Evolutionary conservation across 2,888 invertebrate genomes (phyloP).

Genomic region (Chaetogeoica ovagalla): DNA sequence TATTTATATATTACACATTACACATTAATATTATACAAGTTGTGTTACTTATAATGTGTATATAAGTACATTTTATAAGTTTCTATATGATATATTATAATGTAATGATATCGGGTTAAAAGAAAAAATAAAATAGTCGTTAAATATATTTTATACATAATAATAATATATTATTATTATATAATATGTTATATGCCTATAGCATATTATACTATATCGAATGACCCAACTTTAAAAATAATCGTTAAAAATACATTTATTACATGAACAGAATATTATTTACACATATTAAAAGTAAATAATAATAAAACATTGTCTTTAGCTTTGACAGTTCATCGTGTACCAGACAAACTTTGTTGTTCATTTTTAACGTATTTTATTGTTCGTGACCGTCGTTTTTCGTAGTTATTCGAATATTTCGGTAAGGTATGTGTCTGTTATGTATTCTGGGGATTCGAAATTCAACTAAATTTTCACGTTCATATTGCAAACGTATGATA

Average conservation of each 20-base stretch:
- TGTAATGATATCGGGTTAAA: background rate
- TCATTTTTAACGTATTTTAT: background rate
- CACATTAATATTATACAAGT: background rate
- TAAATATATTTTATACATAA: background rate
- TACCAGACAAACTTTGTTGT: background rate
- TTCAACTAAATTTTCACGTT: no score
- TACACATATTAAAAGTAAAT: background rate
- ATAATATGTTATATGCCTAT: no score
- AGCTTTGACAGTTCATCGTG: background rate
- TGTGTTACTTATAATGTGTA: no score
- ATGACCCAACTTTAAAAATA: slow-evolving; percentile 8
- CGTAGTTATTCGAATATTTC: no score
- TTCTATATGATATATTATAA: slow-evolving; percentile 10
- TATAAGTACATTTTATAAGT: background rate
- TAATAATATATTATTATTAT: background rate
- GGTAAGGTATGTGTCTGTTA: no score
- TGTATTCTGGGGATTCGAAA: no score
- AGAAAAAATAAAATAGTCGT: background rate
- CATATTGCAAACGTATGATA: no score
- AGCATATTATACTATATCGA: background rate
- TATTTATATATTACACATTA: slow-evolving; percentile 20
- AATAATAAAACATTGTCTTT: slow-evolving; percentile 16
- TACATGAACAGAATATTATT: background rate
- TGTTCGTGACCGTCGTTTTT: no score
- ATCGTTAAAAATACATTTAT: slow-evolving; percentile 15